Evolutionary conservation across 2,113 vertebrate genomes (phyloP), one percentile per base, ranked within the genome.

Genomic region (Gnathonemus echidnorhynchus): DNA sequence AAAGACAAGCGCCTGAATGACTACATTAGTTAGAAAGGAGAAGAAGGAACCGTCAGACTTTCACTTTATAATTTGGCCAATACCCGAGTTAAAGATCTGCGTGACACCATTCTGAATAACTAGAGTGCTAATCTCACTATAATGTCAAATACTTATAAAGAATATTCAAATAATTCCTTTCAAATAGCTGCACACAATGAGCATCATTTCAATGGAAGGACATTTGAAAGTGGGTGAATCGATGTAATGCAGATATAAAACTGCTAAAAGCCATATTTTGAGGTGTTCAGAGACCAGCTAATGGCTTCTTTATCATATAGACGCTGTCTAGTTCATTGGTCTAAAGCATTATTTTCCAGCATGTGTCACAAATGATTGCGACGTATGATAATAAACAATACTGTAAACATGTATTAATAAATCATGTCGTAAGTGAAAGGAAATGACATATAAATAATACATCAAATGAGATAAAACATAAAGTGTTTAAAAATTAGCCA

Each of bases 391-490:
- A 80, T 50, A 80, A 88, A 70, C 45, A n/a, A 89, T 52, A 50
- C 15, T 35, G 46, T 35, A 89, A 80, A 77, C 48, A 35, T 10
- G 27, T 50, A 89, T 39, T 49, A 89, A 45, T 53, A 13, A 83
- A 58, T 84, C 52, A 77, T 62, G 27, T 66, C 46, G 27, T 80
- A 50, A 89, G 46, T 39, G 8, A 27, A 56, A 89, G 27, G 46
- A 80, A 89, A 52, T 74, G n/a, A 11, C 50, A 52, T 52, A 62
- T 85, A 85, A 53, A 90, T 90, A 89, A 89, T 89, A 91, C 93
- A 92, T 94, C 92, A 94, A 94, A 93, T 93, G 92, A 93, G 93
- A 91, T 93, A 90, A 91, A 91, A 90, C 89, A 91, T 21, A 15
- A 58, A 42, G 56, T 35, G 87, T 90, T 90, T 85, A 88, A 56